phyloP scores from a whole-genome alignment of 2,113 vertebrate species.

The Promerops cafer region DNA sequence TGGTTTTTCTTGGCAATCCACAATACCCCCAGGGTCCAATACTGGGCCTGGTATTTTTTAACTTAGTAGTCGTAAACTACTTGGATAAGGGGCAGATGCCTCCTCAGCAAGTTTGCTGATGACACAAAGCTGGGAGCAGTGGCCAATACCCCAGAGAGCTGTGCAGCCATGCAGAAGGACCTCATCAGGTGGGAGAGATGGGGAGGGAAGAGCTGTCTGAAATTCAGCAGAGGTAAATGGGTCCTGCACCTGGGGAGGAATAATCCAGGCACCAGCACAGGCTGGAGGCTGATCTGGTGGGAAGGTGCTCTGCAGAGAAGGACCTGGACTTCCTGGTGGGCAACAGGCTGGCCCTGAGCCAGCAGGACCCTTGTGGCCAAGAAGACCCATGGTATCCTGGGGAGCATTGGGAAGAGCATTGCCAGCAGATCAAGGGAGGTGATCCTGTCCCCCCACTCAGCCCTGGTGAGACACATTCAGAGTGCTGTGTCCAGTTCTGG shows the following conservation, averaged over 20 bases:
- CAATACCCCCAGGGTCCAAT: background rate
- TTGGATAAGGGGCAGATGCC: background rate
- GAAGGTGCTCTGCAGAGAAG: background rate
- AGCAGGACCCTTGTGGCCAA: background rate
- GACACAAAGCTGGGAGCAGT: background rate
- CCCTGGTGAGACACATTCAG: background rate
- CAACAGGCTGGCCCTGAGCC: background rate
- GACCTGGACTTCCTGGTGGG: no score
- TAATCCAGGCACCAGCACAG: background rate
- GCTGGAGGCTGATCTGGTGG: background rate
- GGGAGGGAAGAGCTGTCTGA: background rate
- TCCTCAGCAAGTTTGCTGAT: background rate
- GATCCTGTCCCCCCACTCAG: background rate
- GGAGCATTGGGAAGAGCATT: background rate
- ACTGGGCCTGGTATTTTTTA: background rate
- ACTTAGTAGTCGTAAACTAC: background rate
- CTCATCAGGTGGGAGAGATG: background rate
- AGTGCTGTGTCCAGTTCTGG: background rate
- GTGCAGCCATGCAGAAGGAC: background rate
- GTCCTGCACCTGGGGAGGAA: background rate
- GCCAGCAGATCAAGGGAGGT: background rate
- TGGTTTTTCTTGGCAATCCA: background rate
- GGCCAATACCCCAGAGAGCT: background rate
- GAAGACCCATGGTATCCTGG: background rate
- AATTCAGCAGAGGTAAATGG: background rate